phyloP scores from a whole-genome alignment of 2,888 invertebrate genomes.

The Nephrotoma guestfalica region DNA sequence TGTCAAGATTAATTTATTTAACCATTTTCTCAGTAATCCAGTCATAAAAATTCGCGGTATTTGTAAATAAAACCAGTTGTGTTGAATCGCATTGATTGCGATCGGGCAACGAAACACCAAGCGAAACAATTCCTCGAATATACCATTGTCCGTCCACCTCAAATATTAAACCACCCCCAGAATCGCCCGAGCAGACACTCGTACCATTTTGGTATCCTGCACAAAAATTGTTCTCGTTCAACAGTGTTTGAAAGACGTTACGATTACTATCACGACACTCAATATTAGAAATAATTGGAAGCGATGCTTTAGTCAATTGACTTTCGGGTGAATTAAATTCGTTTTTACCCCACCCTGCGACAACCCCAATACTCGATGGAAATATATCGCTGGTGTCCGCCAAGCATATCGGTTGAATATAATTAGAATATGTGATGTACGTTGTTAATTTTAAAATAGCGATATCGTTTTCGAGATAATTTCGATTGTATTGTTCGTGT shows the following conservation, averaged over 20 bases:
- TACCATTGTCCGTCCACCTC: slow-evolving; percentile 6
- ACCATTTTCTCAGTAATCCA: not conserved
- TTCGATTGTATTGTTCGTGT: slow-evolving; percentile 8
- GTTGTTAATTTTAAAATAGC: slow-evolving; percentile 23
- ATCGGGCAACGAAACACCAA: slow-evolving; percentile 7
- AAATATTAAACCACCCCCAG: slow-evolving; percentile 26
- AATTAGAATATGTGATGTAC: slow-evolving; percentile 20
- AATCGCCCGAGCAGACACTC: not conserved
- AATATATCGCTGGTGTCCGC: not conserved
- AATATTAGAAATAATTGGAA: slow-evolving; percentile 24
- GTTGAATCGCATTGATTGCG: not conserved
- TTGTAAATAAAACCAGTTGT: not conserved
- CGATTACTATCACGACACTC: slow-evolving; percentile 19
- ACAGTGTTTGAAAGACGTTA: slow-evolving; percentile 10
- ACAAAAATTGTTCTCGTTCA: slow-evolving; percentile 10
- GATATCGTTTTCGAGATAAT: not conserved
- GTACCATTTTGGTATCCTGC: not conserved
- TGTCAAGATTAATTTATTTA: not conserved
- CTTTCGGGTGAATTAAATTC: slow-evolving; percentile 12
- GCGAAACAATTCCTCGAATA: slow-evolving; percentile 13
- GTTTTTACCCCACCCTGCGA: slow-evolving; percentile 29
- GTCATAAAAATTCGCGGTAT: not conserved
- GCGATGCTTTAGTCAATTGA: slow-evolving; percentile 18
- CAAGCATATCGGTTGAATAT: slow-evolving; percentile 28
- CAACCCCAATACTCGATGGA: not conserved